Evolutionary conservation across 2,797 vertebrate species (phyloP).

Genomic region (Trachurus trachurus): DNA sequence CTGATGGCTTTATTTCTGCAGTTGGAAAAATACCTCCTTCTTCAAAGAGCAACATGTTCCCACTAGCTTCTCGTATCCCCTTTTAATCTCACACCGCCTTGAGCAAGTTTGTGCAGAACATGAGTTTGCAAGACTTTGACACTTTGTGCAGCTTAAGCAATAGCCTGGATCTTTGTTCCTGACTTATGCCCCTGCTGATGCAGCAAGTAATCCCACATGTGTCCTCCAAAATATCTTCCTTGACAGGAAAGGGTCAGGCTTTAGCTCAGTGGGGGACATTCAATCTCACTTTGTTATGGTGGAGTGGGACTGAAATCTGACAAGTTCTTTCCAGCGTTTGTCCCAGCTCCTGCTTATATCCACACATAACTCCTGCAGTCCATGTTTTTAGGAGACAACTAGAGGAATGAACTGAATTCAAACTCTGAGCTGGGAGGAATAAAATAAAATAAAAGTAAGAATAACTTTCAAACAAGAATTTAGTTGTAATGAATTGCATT

Average conservation of each 20-base stretch:
- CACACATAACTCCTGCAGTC: conserved; percentile 1
- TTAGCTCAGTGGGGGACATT: conserved; percentile 40
- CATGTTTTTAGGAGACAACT: not conserved
- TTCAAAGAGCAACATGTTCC: not conserved
- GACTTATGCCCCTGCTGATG: conserved; percentile 69
- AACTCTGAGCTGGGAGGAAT: not conserved
- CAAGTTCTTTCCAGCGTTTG: conserved; percentile 25
- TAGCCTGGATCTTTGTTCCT: conserved; percentile 51
- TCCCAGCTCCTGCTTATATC: conserved; percentile 5
- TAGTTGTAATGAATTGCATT: not conserved
- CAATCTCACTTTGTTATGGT: conserved; percentile 41
- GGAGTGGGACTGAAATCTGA: conserved; percentile 37
- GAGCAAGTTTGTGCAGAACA: conserved; percentile 35
- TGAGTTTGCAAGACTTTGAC: conserved; percentile 43
- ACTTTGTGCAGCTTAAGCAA: conserved; percentile 64
- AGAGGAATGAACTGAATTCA: not conserved
- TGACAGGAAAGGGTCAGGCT: conserved; percentile 61
- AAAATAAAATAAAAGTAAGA: not conserved
- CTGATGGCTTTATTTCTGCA: not conserved
- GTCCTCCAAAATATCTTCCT: conserved; percentile 60
- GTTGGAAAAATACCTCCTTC: not conserved
- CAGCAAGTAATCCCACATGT: conserved; percentile 56
- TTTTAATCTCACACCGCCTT: conserved; percentile 30
- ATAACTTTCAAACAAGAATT: not conserved
- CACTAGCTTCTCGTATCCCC: not conserved